Evolutionary conservation across 2,113 vertebrate species (phyloP), one percentile per base, ranked within the genome.

Genomic region (Speoplatyrhinus poulsoni): DNA sequence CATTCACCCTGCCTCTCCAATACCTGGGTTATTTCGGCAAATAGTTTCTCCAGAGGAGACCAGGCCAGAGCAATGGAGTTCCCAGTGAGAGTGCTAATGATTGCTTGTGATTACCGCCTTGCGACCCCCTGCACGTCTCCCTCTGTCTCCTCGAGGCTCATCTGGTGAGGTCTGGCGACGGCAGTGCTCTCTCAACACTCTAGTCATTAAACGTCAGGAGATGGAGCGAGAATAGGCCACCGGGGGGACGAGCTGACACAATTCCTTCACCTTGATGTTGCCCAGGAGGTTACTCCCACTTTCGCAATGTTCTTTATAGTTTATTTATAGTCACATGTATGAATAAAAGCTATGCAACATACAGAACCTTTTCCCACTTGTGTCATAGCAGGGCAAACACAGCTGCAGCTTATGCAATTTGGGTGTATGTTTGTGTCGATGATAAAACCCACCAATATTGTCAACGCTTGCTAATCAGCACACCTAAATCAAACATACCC

Each of bases 71-170:
- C 1, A 62, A 72, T 65, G 56, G 64, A 78, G 69, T 77, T 9
- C 73, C 77, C 16, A 66, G 62, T 2, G 72, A 73, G 75, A 74
- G 76, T 80, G 72, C 69, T 16, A 78, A 81, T 87, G 90, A 91
- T 88, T 91, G 88, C 76, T 82, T 89, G 79, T 91, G 88, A 90
- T 91, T 90, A 90, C 87, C 81, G 80, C 57, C 80, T 41, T 59
- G 69, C 65, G 67, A 56, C 26, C 67, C 26, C 6, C 26, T 26
- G 12, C 66, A 16, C 16, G 41, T 48, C 46, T 6, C 16, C 2
- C 32, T 77, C 79, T 78, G 59, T 70, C 82, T 80, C 82, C 73
- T 86, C 75, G 69, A 76, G 83, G 88, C 79, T 89, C 82, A 82
- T 85, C 76, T 85, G 85, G 73, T 48, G 63, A 1, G 69, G 77